Base-by-base conservation (phyloP, 1,140 invertebrate species). In the Euwallacea fornicatus region DNA sequence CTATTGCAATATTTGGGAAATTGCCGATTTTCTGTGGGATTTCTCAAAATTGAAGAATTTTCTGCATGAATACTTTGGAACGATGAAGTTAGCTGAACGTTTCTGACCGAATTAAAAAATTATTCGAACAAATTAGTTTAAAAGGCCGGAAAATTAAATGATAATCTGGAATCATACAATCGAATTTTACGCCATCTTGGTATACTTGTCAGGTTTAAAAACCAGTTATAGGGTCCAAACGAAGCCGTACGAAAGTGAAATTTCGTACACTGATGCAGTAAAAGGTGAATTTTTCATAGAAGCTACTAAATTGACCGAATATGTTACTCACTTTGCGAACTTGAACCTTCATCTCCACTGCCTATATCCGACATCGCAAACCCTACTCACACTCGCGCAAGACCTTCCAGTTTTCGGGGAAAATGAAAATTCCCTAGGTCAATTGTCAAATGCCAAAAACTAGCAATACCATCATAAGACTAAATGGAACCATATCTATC, bases 351-450 rank as follows among this genome's bases (percentile, higher is more conserved):
- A 86, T 89, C 88, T 80, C 86, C 87, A 83, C 88, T 89, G 82
- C 87, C 87, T 84, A 88, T 85, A 86, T 89, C 88, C 83, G 88
- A 89, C 88, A 89, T 88, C 83, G 85, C 86, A 86, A 85, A 47
- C 82, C 83, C 83, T 82, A 75, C 74, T 73, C 71, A 73, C 73
- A 84, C 84, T 75, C 84, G 74, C 80, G 78, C 79, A 76, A 73
- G 78, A 78, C 79, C 79, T 77, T 74, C 80, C 78, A 75, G 74
- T 76, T 77, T 79, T 66, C 75, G 77, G 76, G 70, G 74, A 76
- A 78, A 75, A 66, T 68, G 60, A 76, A 79, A 78, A 76, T 71
- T 78, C 71, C 76, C 78, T 74, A 79, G 70, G 70, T 66, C 69
- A 61, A 71, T 50, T 69, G 64, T 72, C 66, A 33, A 42, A 50